Conservation (phyloP, 2,797 vertebrate genomes). For the Macropodus opercularis region DNA sequence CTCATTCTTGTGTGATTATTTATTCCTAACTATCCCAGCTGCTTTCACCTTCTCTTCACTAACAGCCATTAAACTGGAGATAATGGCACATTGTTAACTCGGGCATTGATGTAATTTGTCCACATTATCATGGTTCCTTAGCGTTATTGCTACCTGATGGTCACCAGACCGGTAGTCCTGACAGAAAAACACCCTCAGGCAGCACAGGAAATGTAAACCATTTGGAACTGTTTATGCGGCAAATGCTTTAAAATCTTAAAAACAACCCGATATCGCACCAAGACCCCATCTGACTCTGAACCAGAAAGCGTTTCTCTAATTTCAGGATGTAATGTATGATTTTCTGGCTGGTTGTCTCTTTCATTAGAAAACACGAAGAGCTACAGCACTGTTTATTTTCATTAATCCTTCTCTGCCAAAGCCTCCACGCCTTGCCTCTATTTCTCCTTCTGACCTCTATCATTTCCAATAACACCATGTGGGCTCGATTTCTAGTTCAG, state of each 20-base stretch:
- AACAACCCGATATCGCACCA: not conserved
- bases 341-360: not conserved
- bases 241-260: not conserved
- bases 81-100: conserved; percentile 2
- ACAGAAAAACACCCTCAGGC: conserved; percentile 12
- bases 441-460: conserved; percentile 45
- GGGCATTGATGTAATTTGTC: conserved; percentile 32
- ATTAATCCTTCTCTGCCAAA: conserved; percentile 24
- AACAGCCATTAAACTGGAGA: not conserved
- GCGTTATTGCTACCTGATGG: conserved; percentile 46
- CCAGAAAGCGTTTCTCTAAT: not conserved
- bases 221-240: conserved; percentile 18
- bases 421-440: not conserved
- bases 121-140: conserved; percentile 30
- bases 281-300: not conserved
- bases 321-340: not conserved
- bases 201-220: conserved; percentile 28
- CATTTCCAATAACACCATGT: conserved; percentile 43
- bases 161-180: not conserved
- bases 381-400: conserved; percentile 30
- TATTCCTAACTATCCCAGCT: conserved; percentile 1
- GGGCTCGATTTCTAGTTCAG: conserved; percentile 31
- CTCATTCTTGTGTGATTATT: not conserved
- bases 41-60: conserved; percentile 5
- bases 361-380: conserved; percentile 2